These are phyloP conservation scores for Acleris sparsana DNA, from an alignment of 2,888 invertebrate genomes.

Conservation along the genomic window DNA sequence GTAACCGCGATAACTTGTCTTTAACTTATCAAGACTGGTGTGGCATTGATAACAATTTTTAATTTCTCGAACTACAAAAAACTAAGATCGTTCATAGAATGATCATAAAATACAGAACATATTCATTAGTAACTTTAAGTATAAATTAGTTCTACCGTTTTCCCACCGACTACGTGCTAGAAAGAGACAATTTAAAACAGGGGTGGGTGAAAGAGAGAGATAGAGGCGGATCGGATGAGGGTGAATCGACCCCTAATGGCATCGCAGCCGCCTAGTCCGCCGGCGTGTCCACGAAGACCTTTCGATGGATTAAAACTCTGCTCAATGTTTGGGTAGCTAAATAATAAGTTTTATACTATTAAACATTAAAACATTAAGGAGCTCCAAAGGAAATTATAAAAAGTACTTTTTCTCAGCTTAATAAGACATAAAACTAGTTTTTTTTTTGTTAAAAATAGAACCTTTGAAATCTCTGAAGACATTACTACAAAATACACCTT, in stretches of 20 bases:
- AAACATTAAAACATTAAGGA: no score
- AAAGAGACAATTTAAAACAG: constrained; percentile 58
- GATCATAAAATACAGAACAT: no score
- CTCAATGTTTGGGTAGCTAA: background rate
- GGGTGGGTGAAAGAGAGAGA: constrained; percentile 73
- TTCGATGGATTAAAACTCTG: constrained; percentile 14
- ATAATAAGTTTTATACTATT: background rate
- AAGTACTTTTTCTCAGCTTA: no score
- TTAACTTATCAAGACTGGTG: constrained; percentile 34
- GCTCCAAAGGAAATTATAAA: no score
- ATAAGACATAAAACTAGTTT: no score
- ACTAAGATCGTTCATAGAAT: background rate
- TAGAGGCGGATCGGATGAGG: constrained; percentile 65
- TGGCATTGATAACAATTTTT: constrained; percentile 18
- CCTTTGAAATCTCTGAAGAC: no score
- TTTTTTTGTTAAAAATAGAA: no score
- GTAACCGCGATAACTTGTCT: constrained; percentile 34
- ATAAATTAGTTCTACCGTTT: constrained; percentile 37
- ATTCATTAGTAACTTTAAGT: background rate
- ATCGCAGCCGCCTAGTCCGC: constrained; percentile 57
- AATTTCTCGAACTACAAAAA: background rate
- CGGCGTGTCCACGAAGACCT: constrained; percentile 1
- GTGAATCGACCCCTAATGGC: constrained; percentile 77
- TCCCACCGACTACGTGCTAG: constrained; percentile 52
- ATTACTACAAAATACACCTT: background rate